A percentile compares a stretch with the other conserved stretches of the same genome.
phyloP scores from a whole-genome alignment of 2,113 vertebrate species.

The Zosterops lateralis region DNA sequence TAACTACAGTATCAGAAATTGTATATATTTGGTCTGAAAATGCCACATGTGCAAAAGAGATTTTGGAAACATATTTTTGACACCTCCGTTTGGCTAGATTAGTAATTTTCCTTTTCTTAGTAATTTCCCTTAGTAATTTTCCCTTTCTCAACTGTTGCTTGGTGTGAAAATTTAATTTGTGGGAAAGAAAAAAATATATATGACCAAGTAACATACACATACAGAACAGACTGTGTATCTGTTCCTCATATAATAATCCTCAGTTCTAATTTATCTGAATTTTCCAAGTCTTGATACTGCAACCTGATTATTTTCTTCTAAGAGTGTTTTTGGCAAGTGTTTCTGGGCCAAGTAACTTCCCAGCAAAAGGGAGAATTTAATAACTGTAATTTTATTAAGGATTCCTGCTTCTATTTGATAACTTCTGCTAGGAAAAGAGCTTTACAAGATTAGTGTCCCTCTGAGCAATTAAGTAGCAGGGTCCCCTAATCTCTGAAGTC shows the following conservation, averaged over 20 bases:
- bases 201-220: background rate
- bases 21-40: background rate
- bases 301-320: background rate
- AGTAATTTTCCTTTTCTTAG: background rate
- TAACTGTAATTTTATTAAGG: slow-evolving; percentile 31
- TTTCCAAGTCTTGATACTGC: background rate
- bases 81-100: background rate
- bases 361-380: background rate
- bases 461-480: slow-evolving; percentile 73
- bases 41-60: background rate
- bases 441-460: slow-evolving; percentile 62
- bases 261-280: background rate
- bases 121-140: background rate
- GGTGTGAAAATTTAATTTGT: background rate
- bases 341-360: background rate
- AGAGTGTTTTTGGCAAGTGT: background rate
- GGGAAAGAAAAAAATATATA: background rate
- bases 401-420: slow-evolving; percentile 55
- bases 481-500: slow-evolving; percentile 67
- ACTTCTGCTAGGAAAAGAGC: slow-evolving; percentile 49
- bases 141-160: background rate
- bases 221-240: background rate
- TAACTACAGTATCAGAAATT: background rate
- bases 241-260: background rate
- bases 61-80: background rate